A percentile compares a stretch with the other conserved stretches of the same genome.
Evolutionary conservation across 2,888 invertebrate genomes (phyloP).

Genomic region (Thera britannica): DNA sequence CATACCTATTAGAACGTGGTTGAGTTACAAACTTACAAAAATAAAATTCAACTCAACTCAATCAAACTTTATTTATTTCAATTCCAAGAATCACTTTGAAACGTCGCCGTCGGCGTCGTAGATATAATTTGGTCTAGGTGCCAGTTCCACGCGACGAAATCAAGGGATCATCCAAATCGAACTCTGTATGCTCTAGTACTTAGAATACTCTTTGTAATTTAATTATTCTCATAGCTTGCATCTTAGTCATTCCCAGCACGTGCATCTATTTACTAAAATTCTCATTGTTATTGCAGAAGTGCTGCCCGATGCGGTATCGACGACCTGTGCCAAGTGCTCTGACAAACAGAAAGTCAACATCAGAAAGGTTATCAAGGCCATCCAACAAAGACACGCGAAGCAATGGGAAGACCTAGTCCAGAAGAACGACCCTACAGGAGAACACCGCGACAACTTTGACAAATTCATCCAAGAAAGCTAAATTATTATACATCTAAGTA

Average conservation of each 20-base stretch:
- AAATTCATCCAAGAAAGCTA: conserved; percentile 75
- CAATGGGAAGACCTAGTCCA: conserved; percentile 88
- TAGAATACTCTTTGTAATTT: neutral
- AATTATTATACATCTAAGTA: conserved; percentile 37
- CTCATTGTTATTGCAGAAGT: conserved; percentile 78
- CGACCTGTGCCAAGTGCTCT: conserved; percentile 88
- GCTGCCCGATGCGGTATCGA: conserved; percentile 88
- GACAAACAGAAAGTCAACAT: conserved; percentile 86
- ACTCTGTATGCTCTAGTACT: neutral
- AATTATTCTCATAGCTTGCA: neutral
- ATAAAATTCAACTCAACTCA: too few species aligned
- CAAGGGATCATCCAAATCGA: too few species aligned
- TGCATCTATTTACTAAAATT: conserved; percentile 16
- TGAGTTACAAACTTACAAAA: too few species aligned
- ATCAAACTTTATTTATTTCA: too few species aligned
- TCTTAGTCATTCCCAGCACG: conserved; percentile 9
- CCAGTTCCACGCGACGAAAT: too few species aligned
- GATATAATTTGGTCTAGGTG: too few species aligned
- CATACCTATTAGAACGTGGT: too few species aligned
- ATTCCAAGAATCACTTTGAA: too few species aligned
- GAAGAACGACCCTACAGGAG: conserved; percentile 89
- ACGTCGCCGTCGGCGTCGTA: too few species aligned
- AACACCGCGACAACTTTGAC: conserved; percentile 86
- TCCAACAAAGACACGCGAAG: conserved; percentile 87
- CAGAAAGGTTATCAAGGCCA: conserved; percentile 86